Conservation (phyloP, 92 coral and sea anemone genomes). For the Siderastrea radians region DNA sequence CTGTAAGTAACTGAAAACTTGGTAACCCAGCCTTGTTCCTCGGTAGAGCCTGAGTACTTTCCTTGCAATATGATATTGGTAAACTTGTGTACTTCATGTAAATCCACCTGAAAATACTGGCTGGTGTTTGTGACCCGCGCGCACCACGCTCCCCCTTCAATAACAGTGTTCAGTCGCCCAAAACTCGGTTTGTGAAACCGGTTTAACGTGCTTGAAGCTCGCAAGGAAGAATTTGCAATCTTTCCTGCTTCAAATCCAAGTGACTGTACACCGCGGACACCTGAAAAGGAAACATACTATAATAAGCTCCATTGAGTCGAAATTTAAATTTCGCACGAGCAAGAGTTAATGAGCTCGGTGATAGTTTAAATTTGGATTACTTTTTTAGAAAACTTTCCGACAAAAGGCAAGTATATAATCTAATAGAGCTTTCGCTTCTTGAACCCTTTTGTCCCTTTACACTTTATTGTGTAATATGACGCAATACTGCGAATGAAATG, state of each 20-base stretch:
- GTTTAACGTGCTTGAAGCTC: conserved; percentile 59
- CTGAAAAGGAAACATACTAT: not conserved
- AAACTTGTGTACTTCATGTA: conserved; percentile 32
- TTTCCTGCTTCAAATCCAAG: conserved; percentile 54
- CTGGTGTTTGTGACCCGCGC: conserved; percentile 36
- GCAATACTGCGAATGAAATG: too few species aligned
- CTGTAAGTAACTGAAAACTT: conserved; percentile 55
- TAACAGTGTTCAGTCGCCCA: conserved; percentile 44
- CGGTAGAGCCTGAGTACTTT: conserved; percentile 36
- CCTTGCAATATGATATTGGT: conserved; percentile 45
- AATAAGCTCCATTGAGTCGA: not conserved
- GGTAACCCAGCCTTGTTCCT: conserved; percentile 65
- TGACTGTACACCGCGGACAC: not conserved
- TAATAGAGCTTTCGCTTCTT: too few species aligned
- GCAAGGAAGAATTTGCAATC: conserved; percentile 37
- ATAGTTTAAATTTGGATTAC: too few species aligned
- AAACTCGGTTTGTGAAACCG: conserved; percentile 48
- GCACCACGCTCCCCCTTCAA: conserved; percentile 68
- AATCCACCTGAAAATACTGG: conserved; percentile 50
- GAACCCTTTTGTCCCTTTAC: too few species aligned
- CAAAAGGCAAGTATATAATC: too few species aligned
- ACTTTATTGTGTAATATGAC: too few species aligned
- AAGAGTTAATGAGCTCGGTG: too few species aligned
- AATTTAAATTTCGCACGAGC: too few species aligned
- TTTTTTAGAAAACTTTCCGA: too few species aligned